Evolutionary conservation across 2,888 invertebrate genomes (phyloP), one percentile per base, ranked within the genome.

Genomic region (Netelia fuscicornis): DNA sequence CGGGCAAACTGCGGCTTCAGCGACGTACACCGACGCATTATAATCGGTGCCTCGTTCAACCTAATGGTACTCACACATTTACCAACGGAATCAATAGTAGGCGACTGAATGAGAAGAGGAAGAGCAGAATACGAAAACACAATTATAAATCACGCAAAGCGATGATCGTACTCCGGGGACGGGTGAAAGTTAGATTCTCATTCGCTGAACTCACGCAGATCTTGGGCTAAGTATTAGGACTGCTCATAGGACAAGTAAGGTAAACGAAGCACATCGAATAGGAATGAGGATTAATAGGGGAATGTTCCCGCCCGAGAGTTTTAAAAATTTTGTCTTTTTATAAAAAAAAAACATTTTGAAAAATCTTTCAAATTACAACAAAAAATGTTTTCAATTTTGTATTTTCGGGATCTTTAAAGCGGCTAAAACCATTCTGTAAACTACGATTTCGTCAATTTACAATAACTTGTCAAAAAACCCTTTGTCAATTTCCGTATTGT

Each of bases 31-130:
- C 37, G 37, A 37, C 11, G 54, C 1, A 54, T n/a, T n/a, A 54
- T 54, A 54, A 54, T 54, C 5, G 13, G 54, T 54, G n/a, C 54
- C 54, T 54, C 13, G 11, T 54, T 37, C 17, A 77, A 84, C 85
- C 86, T 88, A 87, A 87, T 87, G 88, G 88, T 89, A 89, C 89
- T 89, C 88, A 75, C 9, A 88, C 87, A 89, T 90, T 89, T 88
- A 88, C 89, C 89, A 89, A 89, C 8, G 65, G 89, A 91, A 89
- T 89, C 90, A 89, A 90, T 87, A 88, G 72, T 70, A 58, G 48
- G 62, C 42, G 60, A 74, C 20, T 37, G 52, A 62, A 76, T 37
- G 58, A 58, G 42, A 25, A n/a, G 42, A 52, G 48, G 20, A 71
- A 30, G 64, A 62, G 44, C 82, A 82, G 78, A 76, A 79, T 86